Base-by-base conservation (phyloP, 1,140 invertebrate species). In the Danaus melanippus region DNA sequence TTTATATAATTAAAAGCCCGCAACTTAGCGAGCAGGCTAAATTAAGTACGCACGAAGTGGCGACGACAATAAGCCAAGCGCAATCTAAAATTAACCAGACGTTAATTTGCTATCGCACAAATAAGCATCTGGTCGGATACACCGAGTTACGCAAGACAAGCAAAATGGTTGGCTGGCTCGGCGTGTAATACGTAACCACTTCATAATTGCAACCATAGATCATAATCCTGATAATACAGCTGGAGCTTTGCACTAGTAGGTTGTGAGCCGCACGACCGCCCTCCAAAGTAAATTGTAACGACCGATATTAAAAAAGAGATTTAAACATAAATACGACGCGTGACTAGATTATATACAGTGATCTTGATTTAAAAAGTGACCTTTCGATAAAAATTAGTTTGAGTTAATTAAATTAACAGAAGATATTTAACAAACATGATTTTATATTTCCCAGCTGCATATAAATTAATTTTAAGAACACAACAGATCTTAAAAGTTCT, bases 221-320 rank as follows among this genome's bases (percentile, higher is more conserved):
- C 79, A 82, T 81, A 82, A 71, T 71, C 60, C 74, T 71, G 82
- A 83, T 85, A 81, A 66, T 62, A 62, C 50, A 56, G 62, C 66
- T 66, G 67, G 73, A 67, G 66, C 67, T 71, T 74, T 71, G 66
- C 58, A 53, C 58, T 62, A 74, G 68, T 76, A 74, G 77, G 71
- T 74, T 71, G 68, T 66, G 67, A 69, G 66, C 60, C 71, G 73
- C 82, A 83, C 79, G 79, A 80, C 67, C 60, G 66, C 59, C 66
- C 71, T 80, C 76, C 79, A 85, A 80, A 83, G 74, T 83, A 75
- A 85, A 79, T 74, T 83, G 72, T 56, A 49, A 56, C 60, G 67
- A 67, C 61, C 60, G 69, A 77, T 67, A 75, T 75, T 67, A 71
- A 32, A 32, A 32, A 32, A 5, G 21, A 32, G 21, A 32, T 32